These are phyloP conservation scores for Poeciliopsis prolifica DNA, from an alignment of 2,113 vertebrate species.

Conservation along the genomic window DNA sequence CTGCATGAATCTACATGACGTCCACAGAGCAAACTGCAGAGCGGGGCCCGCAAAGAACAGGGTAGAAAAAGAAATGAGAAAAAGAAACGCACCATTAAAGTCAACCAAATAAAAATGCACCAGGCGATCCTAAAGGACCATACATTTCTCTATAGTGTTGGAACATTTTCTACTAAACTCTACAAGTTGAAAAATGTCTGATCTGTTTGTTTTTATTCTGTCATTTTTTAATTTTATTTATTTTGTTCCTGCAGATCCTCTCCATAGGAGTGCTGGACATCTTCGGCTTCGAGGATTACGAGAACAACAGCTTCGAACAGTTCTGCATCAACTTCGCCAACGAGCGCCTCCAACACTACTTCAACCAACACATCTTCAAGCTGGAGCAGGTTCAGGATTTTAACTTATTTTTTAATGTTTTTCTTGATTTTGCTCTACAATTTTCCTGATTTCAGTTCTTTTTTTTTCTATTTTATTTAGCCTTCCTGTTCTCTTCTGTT, in stretches of 20 bases:
- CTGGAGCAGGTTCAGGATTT: constrained; percentile 86
- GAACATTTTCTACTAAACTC: not conserved
- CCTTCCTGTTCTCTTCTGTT: too few relatives aligned
- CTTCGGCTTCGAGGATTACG: constrained; percentile 98
- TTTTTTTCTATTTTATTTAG: not conserved
- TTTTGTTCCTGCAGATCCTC: constrained; percentile 80
- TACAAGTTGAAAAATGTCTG: not conserved
- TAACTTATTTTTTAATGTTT: not conserved
- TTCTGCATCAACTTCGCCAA: constrained; percentile 98
- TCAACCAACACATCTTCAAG: constrained; percentile 98
- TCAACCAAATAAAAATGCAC: constrained; percentile 8
- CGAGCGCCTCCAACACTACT: constrained; percentile 95
- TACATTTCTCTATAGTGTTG: not conserved
- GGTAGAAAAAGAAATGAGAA: not conserved
- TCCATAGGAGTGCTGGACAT: constrained; percentile 97
- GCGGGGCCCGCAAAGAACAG: not conserved
- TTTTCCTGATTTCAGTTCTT: not conserved
- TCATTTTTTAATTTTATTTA: too few relatives aligned
- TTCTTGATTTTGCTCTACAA: too few relatives aligned
- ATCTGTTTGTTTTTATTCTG: not conserved
- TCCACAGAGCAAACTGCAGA: not conserved
- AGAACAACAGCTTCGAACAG: constrained; percentile 97
- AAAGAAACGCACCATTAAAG: not conserved
- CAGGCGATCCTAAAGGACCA: not conserved
- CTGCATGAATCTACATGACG: constrained; percentile 32